A percentile compares a stretch with the other conserved stretches of the same genome.
These are phyloP conservation scores for Apotomis capreana DNA, from an alignment of 2,888 invertebrate genomes.

Conservation along the genomic window DNA sequence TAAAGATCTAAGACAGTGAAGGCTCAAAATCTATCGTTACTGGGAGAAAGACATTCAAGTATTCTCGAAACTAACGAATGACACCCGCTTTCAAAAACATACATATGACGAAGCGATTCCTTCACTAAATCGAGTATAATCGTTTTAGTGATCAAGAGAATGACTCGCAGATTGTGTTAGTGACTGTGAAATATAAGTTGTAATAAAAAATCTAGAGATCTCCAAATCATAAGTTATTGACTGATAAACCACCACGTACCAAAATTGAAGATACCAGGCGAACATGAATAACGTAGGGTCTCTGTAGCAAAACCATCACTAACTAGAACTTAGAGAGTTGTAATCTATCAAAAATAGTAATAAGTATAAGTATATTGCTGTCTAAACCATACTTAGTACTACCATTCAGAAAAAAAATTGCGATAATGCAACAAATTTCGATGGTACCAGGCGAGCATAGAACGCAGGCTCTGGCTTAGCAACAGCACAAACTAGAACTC, in stretches of 20 bases:
- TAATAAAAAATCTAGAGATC: too few species aligned
- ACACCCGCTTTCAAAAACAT: background rate
- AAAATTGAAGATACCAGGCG: too few species aligned
- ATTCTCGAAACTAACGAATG: background rate
- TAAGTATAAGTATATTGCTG: too few species aligned
- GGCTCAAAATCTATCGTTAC: background rate
- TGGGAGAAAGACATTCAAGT: background rate
- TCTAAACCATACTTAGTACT: too few species aligned
- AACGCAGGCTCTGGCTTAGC: conserved; percentile 3
- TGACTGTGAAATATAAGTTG: background rate
- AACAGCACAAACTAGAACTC: conserved; percentile 16
- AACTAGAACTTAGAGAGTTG: too few species aligned
- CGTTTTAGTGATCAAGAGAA: background rate
- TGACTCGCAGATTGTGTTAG: background rate
- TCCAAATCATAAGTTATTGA: too few species aligned
- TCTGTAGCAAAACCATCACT: too few species aligned
- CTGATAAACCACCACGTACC: too few species aligned
- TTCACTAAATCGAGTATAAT: background rate
- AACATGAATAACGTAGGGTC: too few species aligned
- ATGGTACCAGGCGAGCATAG: conserved; percentile 8
- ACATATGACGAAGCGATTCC: background rate
- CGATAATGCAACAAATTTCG: background rate
- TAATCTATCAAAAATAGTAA: too few species aligned
- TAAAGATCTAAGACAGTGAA: too few species aligned
- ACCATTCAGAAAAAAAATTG: too few species aligned